A percentile compares a stretch with the other conserved stretches of the same genome.
Conservation (phyloP, 2,888 invertebrate genomes). For the Noctua janthina region DNA sequence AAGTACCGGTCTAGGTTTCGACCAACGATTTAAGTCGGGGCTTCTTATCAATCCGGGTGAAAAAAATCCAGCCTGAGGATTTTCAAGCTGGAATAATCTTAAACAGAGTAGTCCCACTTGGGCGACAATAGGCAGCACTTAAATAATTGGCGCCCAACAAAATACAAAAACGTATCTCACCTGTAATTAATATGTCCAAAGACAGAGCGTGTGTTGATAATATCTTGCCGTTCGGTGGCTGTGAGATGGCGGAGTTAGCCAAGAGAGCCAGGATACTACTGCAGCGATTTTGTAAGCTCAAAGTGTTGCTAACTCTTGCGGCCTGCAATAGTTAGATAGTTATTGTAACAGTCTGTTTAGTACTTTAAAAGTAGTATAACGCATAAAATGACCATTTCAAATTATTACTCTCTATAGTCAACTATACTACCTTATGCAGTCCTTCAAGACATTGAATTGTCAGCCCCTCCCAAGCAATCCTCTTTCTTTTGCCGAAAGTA, state of each 20-base stretch:
- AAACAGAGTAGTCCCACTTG: neutral
- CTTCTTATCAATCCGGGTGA: neutral
- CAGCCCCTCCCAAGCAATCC: conserved; percentile 92
- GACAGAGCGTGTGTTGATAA: conserved; percentile 97
- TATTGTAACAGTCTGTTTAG: neutral
- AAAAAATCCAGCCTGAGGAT: neutral
- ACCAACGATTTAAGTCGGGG: neutral
- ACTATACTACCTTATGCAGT: conserved; percentile 92
- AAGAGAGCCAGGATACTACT: conserved; percentile 96
- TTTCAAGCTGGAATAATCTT: neutral
- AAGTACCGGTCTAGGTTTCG: neutral
- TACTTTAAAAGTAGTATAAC: neutral
- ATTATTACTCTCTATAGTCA: neutral
- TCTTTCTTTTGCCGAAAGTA: conserved; percentile 85
- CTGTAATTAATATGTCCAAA: conserved; percentile 96
- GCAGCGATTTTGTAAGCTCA: conserved; percentile 97
- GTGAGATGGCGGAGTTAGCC: conserved; percentile 97
- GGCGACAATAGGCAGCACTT: conserved; percentile 7
- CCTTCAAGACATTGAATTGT: conserved; percentile 97
- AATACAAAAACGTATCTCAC: conserved; percentile 71
- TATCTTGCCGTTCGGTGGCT: conserved; percentile 93
- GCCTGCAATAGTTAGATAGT: conserved; percentile 87
- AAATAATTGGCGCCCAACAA: neutral
- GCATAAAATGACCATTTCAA: neutral
- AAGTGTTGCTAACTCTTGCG: conserved; percentile 96